phyloP scores from a whole-genome alignment of 2,113 vertebrate genomes.

The Dasyprocta punctata region DNA sequence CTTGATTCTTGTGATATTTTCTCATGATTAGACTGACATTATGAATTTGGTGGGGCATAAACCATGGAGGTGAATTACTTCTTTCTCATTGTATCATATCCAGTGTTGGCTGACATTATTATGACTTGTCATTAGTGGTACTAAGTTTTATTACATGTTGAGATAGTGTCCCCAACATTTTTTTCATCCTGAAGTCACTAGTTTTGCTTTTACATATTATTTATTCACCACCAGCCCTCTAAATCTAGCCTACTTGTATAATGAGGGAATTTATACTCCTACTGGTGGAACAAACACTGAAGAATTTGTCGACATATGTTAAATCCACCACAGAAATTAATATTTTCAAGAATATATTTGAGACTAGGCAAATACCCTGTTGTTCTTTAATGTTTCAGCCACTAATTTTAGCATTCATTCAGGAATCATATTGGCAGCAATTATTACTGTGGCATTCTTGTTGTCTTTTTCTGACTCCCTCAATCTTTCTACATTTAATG shows the following conservation, averaged over 20 bases:
- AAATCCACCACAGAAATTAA: not conserved
- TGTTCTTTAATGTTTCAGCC: not conserved
- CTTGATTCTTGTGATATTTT: not conserved
- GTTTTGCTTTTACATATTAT: not conserved
- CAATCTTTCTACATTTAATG: not conserved
- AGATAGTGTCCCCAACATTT: not conserved
- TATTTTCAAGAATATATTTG: not conserved
- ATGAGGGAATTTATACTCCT: not conserved
- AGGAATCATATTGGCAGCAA: not conserved
- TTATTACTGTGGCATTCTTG: not conserved
- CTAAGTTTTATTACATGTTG: not conserved
- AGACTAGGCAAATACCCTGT: not conserved
- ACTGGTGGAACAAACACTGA: not conserved
- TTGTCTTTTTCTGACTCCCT: not conserved
- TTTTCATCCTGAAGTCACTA: not conserved
- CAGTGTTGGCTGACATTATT: not conserved
- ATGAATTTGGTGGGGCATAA: not conserved
- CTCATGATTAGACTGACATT: not conserved
- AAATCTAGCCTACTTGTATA: not conserved
- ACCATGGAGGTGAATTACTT: not conserved
- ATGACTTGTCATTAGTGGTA: not conserved
- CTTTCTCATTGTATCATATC: not conserved
- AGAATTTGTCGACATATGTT: not conserved
- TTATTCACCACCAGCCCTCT: not conserved
- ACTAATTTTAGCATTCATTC: not conserved